Conservation (phyloP, 2,888 invertebrate genomes). For the Cybosia mesomella region DNA sequence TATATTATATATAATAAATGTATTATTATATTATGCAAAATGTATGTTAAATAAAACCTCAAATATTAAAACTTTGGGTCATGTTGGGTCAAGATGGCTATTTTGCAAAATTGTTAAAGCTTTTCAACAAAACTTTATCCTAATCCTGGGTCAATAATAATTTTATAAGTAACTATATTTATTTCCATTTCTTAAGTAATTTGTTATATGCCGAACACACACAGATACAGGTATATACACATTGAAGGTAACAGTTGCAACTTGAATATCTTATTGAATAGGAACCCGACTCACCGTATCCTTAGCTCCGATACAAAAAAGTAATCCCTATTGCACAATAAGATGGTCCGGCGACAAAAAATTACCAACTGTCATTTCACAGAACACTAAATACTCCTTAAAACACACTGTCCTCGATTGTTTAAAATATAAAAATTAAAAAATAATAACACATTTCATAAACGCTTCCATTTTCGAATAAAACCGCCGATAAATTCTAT, state of each 20-base stretch:
- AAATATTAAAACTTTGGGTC: not conserved
- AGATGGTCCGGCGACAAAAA: constrained; percentile 62
- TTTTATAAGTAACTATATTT: too few relatives aligned
- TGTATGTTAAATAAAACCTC: too few relatives aligned
- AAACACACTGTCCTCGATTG: constrained; percentile 51
- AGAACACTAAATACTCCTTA: constrained; percentile 58
- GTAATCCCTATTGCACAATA: constrained; percentile 80
- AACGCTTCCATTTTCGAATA: constrained; percentile 55
- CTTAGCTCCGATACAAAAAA: constrained; percentile 64
- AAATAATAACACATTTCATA: constrained; percentile 41
- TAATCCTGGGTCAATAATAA: not conserved
- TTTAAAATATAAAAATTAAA: constrained; percentile 39
- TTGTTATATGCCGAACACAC: not conserved
- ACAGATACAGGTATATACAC: constrained; percentile 7
- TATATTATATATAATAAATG: too few relatives aligned
- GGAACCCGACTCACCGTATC: constrained; percentile 74
- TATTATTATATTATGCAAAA: too few relatives aligned
- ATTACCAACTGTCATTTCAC: constrained; percentile 70
- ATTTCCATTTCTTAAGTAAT: not conserved
- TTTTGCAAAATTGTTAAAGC: not conserved
- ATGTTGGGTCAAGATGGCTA: not conserved
- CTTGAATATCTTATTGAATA: constrained; percentile 57
- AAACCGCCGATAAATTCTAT: constrained; percentile 49
- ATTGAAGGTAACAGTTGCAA: constrained; percentile 55
- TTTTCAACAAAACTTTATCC: not conserved